A percentile compares a stretch with the other conserved stretches of the same genome.
Conservation (phyloP, 2,888 invertebrate genomes). For the Chouioia cunea region DNA sequence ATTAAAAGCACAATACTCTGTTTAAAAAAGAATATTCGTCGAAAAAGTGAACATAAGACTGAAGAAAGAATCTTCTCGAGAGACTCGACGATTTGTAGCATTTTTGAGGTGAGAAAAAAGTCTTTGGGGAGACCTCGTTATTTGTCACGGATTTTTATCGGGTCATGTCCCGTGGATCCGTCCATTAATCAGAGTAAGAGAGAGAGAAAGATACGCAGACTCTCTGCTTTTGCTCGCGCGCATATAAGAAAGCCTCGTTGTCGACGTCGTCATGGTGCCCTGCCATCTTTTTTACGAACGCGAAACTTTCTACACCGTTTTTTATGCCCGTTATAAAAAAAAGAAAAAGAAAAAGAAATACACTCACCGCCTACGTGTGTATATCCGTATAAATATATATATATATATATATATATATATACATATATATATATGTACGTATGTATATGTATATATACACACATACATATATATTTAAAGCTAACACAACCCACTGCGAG, state of each 20-base stretch:
- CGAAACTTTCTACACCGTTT: constrained; percentile 1
- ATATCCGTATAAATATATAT: no score
- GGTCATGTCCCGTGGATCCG: constrained; percentile 16
- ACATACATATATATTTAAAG: no score
- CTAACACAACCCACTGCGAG: no score
- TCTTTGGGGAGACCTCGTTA: constrained; percentile 4
- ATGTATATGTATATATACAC: neutral
- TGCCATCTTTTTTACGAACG: constrained; percentile 14
- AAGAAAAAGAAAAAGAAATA: no score
- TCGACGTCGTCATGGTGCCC: neutral
- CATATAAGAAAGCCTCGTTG: constrained; percentile 16
- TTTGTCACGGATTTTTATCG: constrained; percentile 35
- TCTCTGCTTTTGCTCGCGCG: constrained; percentile 2
- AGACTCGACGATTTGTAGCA: no score
- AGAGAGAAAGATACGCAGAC: neutral
- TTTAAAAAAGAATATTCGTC: no score
- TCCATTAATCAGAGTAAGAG: constrained; percentile 29
- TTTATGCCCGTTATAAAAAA: constrained; percentile 8
- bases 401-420: no score
- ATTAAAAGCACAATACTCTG: no score
- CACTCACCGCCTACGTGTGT: no score
- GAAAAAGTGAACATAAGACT: no score
- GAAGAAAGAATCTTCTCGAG: no score
- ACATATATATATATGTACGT: constrained; percentile 1
- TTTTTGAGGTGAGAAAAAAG: no score